Evolutionary conservation across 1,140 invertebrate species (phyloP).

Genomic region (Orius laevigatus): DNA sequence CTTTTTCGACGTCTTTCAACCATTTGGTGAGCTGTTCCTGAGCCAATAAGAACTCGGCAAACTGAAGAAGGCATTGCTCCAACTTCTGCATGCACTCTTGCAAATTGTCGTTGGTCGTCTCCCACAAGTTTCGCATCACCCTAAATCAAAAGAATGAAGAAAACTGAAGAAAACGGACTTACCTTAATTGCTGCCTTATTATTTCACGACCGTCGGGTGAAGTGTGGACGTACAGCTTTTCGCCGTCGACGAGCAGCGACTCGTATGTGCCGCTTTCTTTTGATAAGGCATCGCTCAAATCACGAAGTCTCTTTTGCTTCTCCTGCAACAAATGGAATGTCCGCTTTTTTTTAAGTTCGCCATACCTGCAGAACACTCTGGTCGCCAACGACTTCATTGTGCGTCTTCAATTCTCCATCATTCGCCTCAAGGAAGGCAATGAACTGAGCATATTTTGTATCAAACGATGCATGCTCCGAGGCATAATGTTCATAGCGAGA

Average conservation of each 20-base stretch:
- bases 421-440: constrained; percentile 54
- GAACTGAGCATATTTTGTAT: constrained; percentile 58
- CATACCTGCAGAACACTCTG: constrained; percentile 47
- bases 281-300: constrained; percentile 61
- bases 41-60: constrained; percentile 70
- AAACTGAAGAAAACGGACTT: constrained; percentile 8
- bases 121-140: constrained; percentile 68
- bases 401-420: constrained; percentile 51
- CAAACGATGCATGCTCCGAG: constrained; percentile 69
- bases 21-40: constrained; percentile 86
- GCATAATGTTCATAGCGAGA: constrained; percentile 66
- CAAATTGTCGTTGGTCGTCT: constrained; percentile 67
- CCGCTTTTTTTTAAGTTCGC: background rate
- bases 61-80: constrained; percentile 75
- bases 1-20: constrained; percentile 77
- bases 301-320: constrained; percentile 64
- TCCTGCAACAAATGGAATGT: constrained; percentile 34
- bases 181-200: constrained; percentile 68
- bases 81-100: constrained; percentile 60
- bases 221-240: constrained; percentile 82
- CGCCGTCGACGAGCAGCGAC: constrained; percentile 69
- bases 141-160: constrained; percentile 26
- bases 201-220: constrained; percentile 85
- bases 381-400: constrained; percentile 76
- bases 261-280: constrained; percentile 72